phyloP scores from a whole-genome alignment of 2,888 invertebrate species.

The Cataglyphis rosenhaueri region DNA sequence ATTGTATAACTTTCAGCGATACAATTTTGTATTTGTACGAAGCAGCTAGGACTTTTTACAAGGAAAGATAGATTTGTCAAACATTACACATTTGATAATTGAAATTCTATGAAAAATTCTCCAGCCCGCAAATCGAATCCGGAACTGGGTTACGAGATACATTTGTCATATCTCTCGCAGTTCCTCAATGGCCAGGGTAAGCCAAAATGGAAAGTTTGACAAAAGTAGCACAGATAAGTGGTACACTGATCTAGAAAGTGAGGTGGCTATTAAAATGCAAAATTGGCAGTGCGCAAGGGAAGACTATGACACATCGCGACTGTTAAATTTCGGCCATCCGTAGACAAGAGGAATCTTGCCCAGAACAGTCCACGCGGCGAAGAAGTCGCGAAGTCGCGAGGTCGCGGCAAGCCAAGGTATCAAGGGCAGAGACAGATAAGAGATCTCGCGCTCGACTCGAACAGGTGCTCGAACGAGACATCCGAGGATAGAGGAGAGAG shows the following conservation, averaged over 20 bases:
- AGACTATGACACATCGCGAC: slow-evolving; percentile 52
- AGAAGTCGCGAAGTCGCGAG: slow-evolving; percentile 62
- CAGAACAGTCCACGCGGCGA: slow-evolving; percentile 67
- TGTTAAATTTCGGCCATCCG: slow-evolving; percentile 56
- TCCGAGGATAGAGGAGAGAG: slow-evolving; percentile 63
- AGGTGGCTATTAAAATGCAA: slow-evolving; percentile 68
- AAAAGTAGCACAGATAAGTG: slow-evolving; percentile 75
- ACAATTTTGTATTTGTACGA: background rate
- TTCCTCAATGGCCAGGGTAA: slow-evolving; percentile 57
- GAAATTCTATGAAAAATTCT: slow-evolving; percentile 31
- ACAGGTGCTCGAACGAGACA: slow-evolving; percentile 71
- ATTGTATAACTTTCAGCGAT: slow-evolving; percentile 1
- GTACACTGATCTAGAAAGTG: slow-evolving; percentile 74
- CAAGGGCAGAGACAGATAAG: slow-evolving; percentile 67
- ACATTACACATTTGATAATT: background rate
- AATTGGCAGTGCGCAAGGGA: slow-evolving; percentile 61
- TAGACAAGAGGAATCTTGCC: slow-evolving; percentile 57
- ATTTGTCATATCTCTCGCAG: slow-evolving; percentile 50
- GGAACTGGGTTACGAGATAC: slow-evolving; percentile 46
- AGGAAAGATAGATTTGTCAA: background rate
- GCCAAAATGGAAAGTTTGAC: slow-evolving; percentile 75
- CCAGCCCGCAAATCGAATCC: slow-evolving; percentile 31
- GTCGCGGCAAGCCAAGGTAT: slow-evolving; percentile 57
- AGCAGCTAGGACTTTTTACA: background rate
- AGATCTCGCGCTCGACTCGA: slow-evolving; percentile 63